Percentiles rank a stretch among this genome's conserved stretches.
phyloP scores from a whole-genome alignment of 2,113 vertebrate genomes.

The Rostratula benghalensis region DNA sequence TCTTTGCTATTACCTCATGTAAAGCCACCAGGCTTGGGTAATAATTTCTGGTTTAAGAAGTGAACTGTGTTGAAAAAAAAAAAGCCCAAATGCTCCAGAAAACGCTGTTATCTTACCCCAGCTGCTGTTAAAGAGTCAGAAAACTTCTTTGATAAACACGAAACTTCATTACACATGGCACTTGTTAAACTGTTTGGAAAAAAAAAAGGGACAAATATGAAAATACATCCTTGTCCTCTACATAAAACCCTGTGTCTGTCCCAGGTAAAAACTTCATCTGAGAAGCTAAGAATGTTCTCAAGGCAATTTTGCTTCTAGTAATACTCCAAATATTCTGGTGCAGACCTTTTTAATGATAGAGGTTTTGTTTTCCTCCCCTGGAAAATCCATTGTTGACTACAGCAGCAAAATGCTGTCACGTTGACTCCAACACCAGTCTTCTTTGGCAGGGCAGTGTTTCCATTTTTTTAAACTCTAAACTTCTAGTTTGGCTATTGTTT shows the following conservation, averaged over 20 bases:
- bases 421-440: background rate
- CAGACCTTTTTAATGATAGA: background rate
- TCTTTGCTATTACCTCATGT: background rate
- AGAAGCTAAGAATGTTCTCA: background rate
- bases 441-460: background rate
- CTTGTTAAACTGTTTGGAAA: constrained; percentile 87
- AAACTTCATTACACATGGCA: constrained; percentile 95
- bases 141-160: constrained; percentile 87
- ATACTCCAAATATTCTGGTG: background rate
- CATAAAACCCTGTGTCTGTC: background rate
- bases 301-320: background rate
- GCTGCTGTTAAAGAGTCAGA: constrained; percentile 81
- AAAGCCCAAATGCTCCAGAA: background rate
- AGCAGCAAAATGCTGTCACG: background rate
- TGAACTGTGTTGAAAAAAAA: background rate
- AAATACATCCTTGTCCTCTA: background rate
- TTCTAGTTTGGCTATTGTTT: background rate
- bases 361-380: background rate
- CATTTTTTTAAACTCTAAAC: background rate
- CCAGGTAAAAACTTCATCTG: background rate
- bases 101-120: constrained; percentile 82
- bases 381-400: background rate
- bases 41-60: background rate
- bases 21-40: background rate
- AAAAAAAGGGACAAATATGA: constrained; percentile 26